phyloP scores from a whole-genome alignment of 2,113 vertebrate genomes.

The Ceyx cyanopectus region DNA sequence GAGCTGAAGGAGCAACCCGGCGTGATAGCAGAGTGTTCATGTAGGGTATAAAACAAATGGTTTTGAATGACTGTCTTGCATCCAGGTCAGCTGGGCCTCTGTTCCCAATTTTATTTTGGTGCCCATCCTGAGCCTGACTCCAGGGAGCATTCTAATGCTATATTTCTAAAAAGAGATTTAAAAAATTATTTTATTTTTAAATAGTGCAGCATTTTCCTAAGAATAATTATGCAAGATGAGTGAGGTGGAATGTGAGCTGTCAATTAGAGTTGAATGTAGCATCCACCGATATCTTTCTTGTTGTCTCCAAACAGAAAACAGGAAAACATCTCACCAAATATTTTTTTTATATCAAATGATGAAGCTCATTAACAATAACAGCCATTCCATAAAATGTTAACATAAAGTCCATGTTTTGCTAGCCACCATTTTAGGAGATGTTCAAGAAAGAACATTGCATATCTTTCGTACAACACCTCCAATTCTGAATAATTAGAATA shows the following conservation, averaged over 20 bases:
- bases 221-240: slow-evolving; percentile 26
- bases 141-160: background rate
- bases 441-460: slow-evolving; percentile 47
- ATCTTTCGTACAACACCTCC: slow-evolving; percentile 68
- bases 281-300: background rate
- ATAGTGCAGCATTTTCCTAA: background rate
- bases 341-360: background rate
- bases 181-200: background rate
- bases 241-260: slow-evolving; percentile 45
- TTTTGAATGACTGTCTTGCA: background rate
- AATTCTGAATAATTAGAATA: slow-evolving; percentile 78
- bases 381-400: background rate
- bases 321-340: background rate
- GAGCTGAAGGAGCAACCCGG: background rate
- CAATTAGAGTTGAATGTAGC: slow-evolving; percentile 27
- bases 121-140: background rate
- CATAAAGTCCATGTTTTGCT: background rate
- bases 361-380: background rate
- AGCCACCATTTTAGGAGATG: slow-evolving; percentile 53
- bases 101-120: fast-evolving
- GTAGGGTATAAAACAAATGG: background rate
- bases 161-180: background rate
- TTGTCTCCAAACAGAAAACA: background rate
- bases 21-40: background rate
- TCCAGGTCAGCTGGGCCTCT: background rate